Evolutionary conservation across 1,140 invertebrate genomes (phyloP), one percentile per base, ranked within the genome.

Genomic region (Drosophila mauritiana): DNA sequence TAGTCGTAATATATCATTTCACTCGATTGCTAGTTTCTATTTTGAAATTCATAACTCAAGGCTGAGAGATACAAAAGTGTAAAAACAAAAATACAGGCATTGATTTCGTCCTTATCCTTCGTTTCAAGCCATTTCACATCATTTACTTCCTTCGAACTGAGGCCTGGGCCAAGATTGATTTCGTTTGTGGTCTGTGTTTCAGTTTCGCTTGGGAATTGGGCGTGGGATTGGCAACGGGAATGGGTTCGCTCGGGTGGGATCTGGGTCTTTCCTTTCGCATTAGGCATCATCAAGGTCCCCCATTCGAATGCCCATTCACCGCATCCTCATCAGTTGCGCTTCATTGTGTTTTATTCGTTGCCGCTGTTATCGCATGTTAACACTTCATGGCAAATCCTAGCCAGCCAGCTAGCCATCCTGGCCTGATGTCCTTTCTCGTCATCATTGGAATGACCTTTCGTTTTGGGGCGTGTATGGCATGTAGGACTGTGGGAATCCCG

Each of bases 391-490:
- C 45, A 80, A 89, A 79, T 89, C 76, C 73, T 27, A 64, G 64
- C 57, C 62, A 64, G 67, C 42, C 40, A 4, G 25, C 17, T 4
- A 22, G 22, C 36, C 36, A 1, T 13, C 6, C 22, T 12, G 54
- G 59, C 39, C 54, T 42, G 58, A 43, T 72, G 57, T 73, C 75
- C 61, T 67, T 62, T 17, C 74, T 56, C 80, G 64, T 73, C 80
- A 84, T 79, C 80, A 83, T 89, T 89, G 84, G 73, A 80, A 90
- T 89, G 84, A 89, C 84, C 84, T 89, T 86, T 83, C 74, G 65
- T 82, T 76, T 55, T 55, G 58, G 62, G 42, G 53, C 56, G 56
- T 49, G 57, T 51, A 36, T 20, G 46, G 15, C 46, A 61, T 62
- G 56, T 70, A 59, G 40, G 45, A 56, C 63, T 59, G 62, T 64